phyloP scores from a whole-genome alignment of 2,113 vertebrate genomes.

The Stictonetta naevosa region DNA sequence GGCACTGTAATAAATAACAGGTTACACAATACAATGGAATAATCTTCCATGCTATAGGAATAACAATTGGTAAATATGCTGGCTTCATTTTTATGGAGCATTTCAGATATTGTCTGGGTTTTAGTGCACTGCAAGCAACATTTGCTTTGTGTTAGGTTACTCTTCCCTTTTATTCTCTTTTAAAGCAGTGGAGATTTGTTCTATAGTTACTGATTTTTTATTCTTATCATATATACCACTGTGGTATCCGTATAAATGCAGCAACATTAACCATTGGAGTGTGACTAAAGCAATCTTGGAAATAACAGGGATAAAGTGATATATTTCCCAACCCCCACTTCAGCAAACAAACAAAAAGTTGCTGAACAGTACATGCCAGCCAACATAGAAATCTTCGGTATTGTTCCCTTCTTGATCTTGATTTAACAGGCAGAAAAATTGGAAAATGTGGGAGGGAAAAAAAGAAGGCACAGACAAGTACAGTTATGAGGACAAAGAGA shows the following conservation, averaged over 20 bases:
- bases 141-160: conserved; percentile 55
- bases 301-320: conserved; percentile 14
- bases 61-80: conserved; percentile 1
- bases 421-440: conserved; percentile 7
- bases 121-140: conserved; percentile 40
- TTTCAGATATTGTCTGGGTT: conserved; percentile 30
- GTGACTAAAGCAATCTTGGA: conserved; percentile 30
- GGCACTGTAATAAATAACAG: conserved; percentile 21
- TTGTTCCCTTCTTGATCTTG: conserved; percentile 32
- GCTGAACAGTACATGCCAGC: conserved; percentile 26
- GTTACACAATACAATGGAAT: background rate
- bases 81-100: conserved; percentile 10
- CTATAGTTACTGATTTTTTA: background rate
- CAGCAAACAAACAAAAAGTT: conserved; percentile 39
- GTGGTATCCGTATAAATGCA: background rate
- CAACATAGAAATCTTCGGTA: conserved; percentile 26
- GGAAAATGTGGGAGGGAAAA: background rate
- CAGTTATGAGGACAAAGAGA: conserved; percentile 3
- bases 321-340: background rate
- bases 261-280: conserved; percentile 7
- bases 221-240: background rate
- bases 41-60: background rate
- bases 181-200: conserved; percentile 13
- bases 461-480: background rate
- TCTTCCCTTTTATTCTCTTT: background rate